Evolutionary conservation across 2,797 vertebrate genomes (phyloP), one percentile per base, ranked within the genome.

Genomic region (Toxotes lorentzi): DNA sequence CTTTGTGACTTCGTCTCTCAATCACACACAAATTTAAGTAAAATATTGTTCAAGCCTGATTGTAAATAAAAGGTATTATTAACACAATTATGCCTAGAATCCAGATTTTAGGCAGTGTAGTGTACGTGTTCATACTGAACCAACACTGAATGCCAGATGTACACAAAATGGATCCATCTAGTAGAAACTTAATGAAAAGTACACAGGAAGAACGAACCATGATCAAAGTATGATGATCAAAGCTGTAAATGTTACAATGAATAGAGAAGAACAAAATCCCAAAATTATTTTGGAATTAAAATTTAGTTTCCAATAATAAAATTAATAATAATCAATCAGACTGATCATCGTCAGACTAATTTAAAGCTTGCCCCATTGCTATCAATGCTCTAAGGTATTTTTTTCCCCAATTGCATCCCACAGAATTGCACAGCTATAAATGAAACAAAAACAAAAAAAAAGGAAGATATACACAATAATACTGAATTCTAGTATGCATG

Each of bases 11-110:
- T 13, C 43, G 17, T 51, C 19, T 59, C 17, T 43, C 13, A 3
- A 35, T 19, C 50, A 70, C 40, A 78, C 38, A 45, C 10, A 10
- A 56, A 16, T 47, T 64, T 9, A 53, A 54, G 13, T 76, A 30
- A 69, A 73, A 83, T 61, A 72, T 19, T 64, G 50, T 61, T 76
- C 21, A 34, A 78, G 57, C 43, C 70, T 70, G 81, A 86, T 78
- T 78, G 66, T 78, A 64, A 34, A 75, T 51, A 48, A 58, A 64
- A 53, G 17, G 5, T 4, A 62, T 58, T 14, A 64, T 68, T 43
- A 17, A 64, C n/a, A 30, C 38, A 58, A 64, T 5, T 59, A 41
- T 70, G 68, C 54, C 67, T 76, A 71, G 53, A 48, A 70, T 61
- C 41, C 51, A 78, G 35, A 68, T 12, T n/a, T 76, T 62, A 74